phyloP scores from a whole-genome alignment of 2,888 invertebrate species.

The Alloscopus bannaensis region DNA sequence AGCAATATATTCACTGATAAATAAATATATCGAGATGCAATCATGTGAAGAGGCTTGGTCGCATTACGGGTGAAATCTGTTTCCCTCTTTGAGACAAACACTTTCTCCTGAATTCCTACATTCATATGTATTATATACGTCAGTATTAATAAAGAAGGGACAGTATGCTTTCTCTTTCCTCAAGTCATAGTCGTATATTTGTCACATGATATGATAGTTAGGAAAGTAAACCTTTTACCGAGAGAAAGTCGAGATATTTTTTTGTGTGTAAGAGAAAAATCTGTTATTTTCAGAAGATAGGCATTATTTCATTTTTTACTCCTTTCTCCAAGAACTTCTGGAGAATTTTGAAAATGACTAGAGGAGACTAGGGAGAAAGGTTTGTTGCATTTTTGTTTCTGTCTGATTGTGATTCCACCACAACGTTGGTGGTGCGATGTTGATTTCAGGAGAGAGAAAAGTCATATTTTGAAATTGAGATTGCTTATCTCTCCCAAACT shows the following conservation, averaged over 20 bases:
- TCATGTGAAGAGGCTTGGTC: constrained; percentile 69
- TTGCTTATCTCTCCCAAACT: constrained; percentile 72
- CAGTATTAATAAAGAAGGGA: constrained; percentile 48
- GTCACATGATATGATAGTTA: constrained; percentile 57
- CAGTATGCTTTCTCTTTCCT: constrained; percentile 63
- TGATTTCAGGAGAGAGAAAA: constrained; percentile 59
- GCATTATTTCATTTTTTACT: constrained; percentile 45
- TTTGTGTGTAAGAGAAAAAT: constrained; percentile 47
- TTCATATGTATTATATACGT: constrained; percentile 23
- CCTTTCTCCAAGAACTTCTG: constrained; percentile 2
- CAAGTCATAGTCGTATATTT: constrained; percentile 54
- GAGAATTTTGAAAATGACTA: constrained; percentile 46
- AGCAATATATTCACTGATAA: constrained; percentile 55
- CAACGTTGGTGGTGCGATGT: constrained; percentile 17
- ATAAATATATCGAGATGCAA: constrained; percentile 72
- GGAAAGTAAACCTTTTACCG: constrained; percentile 32
- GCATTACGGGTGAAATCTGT: constrained; percentile 72
- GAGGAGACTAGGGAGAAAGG: constrained; percentile 8
- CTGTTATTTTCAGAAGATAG: constrained; percentile 30
- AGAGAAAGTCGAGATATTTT: constrained; percentile 21
- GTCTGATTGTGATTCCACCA: constrained; percentile 43
- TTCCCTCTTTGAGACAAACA: constrained; percentile 46
- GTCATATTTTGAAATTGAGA: constrained; percentile 73
- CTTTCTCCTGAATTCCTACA: constrained; percentile 9
- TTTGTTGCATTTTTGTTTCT: constrained; percentile 29